Evolutionary conservation across 2,888 invertebrate species (phyloP).

Genomic region (Temnothorax ravouxi): DNA sequence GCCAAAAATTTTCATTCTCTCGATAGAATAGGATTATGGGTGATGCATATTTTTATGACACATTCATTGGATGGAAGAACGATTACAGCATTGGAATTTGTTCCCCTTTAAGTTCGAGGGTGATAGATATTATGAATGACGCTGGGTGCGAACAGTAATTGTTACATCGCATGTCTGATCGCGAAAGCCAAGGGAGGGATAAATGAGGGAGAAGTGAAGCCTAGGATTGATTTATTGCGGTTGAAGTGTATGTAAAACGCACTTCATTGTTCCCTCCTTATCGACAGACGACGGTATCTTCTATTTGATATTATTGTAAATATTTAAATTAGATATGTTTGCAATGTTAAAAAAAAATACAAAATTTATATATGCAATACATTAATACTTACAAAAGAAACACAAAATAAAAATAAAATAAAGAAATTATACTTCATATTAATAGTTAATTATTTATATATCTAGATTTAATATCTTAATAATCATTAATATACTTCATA

Average conservation of each 20-base stretch:
- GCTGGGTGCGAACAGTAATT: slow-evolving; percentile 80
- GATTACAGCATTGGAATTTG: slow-evolving; percentile 55
- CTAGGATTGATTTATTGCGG: slow-evolving; percentile 82
- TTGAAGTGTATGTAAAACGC: slow-evolving; percentile 76
- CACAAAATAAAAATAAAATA: not conserved
- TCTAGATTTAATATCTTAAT: no score
- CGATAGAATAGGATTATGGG: slow-evolving; percentile 51
- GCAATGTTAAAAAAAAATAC: not conserved
- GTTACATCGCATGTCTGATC: slow-evolving; percentile 84
- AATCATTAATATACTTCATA: not conserved
- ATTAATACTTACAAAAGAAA: not conserved
- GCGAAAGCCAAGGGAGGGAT: slow-evolving; percentile 73
- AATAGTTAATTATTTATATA: no score
- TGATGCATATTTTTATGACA: slow-evolving; percentile 67
- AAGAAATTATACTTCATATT: not conserved
- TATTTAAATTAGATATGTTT: not conserved
- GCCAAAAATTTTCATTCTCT: not conserved
- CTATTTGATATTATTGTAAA: slow-evolving; percentile 2
- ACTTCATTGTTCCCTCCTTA: slow-evolving; percentile 59
- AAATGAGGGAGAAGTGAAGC: slow-evolving; percentile 71
- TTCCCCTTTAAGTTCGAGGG: slow-evolving; percentile 71
- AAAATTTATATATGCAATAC: not conserved
- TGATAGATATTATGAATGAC: slow-evolving; percentile 80
- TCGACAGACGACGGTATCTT: slow-evolving; percentile 32
- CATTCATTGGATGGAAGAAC: slow-evolving; percentile 65